A percentile compares a stretch with the other conserved stretches of the same genome.
These are phyloP conservation scores for Meta bourneti DNA, from an alignment of 2,888 invertebrate genomes.

Conservation along the genomic window DNA sequence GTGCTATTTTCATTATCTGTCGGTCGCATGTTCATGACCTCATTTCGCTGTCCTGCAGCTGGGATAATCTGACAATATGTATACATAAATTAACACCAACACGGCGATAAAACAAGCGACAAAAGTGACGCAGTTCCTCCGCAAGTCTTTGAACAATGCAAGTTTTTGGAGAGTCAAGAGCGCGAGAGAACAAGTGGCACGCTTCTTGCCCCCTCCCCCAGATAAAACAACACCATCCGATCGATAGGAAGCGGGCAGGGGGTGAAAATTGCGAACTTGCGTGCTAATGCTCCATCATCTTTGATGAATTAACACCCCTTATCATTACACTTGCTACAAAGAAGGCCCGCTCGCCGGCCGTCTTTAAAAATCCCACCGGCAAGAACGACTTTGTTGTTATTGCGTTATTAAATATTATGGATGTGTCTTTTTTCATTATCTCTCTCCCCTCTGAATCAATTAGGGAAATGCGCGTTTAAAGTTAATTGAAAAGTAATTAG, in stretches of 20 bases:
- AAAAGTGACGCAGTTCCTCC: no score
- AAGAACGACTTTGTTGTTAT: slow-evolving; percentile 22
- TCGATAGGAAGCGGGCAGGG: neutral
- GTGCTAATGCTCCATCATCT: slow-evolving; percentile 35
- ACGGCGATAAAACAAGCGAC: no score
- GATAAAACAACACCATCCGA: neutral
- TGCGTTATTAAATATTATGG: slow-evolving; percentile 60
- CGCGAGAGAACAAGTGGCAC: no score
- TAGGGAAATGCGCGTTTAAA: slow-evolving; percentile 61
- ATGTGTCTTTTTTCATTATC: slow-evolving; percentile 25
- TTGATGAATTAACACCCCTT: slow-evolving; percentile 54
- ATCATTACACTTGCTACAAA: slow-evolving; percentile 11
- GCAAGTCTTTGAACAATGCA: neutral
- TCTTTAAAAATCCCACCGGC: neutral
- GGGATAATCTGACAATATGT: no score
- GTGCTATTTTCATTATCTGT: no score
- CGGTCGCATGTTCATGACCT: no score
- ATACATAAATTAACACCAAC: no score
- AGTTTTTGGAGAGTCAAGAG: neutral
- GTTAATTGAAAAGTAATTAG: slow-evolving; percentile 71
- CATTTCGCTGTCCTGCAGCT: no score
- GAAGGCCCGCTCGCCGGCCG: neutral
- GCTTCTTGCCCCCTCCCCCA: neutral
- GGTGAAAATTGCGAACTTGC: slow-evolving; percentile 37
- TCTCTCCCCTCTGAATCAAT: slow-evolving; percentile 34